Evolutionary conservation across 2,113 vertebrate species (phyloP).

Genomic region (Dicentrarchus labrax): DNA sequence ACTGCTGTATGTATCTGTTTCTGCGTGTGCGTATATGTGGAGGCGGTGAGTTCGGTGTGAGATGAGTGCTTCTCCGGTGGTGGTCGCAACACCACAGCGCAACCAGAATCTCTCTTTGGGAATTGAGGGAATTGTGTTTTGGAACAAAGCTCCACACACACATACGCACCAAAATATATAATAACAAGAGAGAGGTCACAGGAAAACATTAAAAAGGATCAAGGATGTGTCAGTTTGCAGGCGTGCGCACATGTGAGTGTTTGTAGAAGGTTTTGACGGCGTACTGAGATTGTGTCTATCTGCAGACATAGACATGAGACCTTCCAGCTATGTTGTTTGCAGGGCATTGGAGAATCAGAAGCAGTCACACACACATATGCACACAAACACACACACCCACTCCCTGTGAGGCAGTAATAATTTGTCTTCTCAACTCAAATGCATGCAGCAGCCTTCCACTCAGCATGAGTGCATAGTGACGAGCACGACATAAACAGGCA

Average conservation of each 20-base stretch:
- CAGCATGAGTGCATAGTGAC: constrained; percentile 30
- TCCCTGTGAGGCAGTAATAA: constrained; percentile 23
- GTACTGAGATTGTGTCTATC: constrained; percentile 36
- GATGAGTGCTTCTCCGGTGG: constrained; percentile 33
- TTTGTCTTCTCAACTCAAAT: constrained; percentile 34
- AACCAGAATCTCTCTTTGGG: constrained; percentile 14
- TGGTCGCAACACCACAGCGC: neutral
- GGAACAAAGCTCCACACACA: neutral
- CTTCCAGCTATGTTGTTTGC: constrained; percentile 32
- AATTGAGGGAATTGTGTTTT: neutral
- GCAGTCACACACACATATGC: neutral
- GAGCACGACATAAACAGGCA: constrained; percentile 27
- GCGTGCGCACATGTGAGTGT: neutral
- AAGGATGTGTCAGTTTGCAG: neutral
- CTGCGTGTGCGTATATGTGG: neutral
- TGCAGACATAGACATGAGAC: constrained; percentile 39
- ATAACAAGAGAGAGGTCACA: neutral
- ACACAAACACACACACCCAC: constrained; percentile 18
- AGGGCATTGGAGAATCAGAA: constrained; percentile 24
- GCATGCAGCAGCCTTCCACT: constrained; percentile 34
- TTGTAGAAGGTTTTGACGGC: constrained; percentile 14
- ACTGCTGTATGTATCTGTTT: constrained; percentile 36
- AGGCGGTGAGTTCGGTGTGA: constrained; percentile 7
- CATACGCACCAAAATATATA: neutral
- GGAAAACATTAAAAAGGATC: constrained; percentile 3